phyloP scores from a whole-genome alignment of 2,113 vertebrate genomes.

The Epinephelus moara region DNA sequence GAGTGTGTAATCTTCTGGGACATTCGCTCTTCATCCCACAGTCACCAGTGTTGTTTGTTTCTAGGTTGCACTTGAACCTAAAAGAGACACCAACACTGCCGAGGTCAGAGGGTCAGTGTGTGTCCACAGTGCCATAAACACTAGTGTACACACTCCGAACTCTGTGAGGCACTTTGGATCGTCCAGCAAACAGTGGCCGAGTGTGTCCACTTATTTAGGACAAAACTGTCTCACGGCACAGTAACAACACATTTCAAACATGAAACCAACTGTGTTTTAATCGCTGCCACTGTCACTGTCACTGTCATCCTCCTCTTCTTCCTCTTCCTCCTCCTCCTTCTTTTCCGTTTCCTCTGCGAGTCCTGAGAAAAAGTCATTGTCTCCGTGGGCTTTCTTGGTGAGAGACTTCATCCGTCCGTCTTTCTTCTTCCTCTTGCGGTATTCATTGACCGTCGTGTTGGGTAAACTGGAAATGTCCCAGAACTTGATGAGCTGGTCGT shows the following conservation, averaged over 20 bases:
- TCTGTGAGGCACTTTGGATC: no score
- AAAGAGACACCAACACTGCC: no score
- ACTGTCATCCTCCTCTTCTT: slow-evolving; percentile 29
- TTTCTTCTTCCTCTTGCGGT: slow-evolving; percentile 91
- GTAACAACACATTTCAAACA: no score
- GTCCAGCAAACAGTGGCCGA: no score
- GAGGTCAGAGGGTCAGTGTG: no score
- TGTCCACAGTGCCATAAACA: no score
- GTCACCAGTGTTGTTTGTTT: no score
- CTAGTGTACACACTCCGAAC: no score
- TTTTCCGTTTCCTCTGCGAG: slow-evolving; percentile 71
- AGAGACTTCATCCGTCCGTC: slow-evolving; percentile 87
- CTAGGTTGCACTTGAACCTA: no score
- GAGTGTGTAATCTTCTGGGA: not conserved
- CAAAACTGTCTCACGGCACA: no score
- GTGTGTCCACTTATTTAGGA: no score
- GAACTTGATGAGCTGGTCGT: slow-evolving; percentile 96
- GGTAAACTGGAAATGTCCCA: slow-evolving; percentile 90
- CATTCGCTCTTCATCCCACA: not conserved
- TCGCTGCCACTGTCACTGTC: slow-evolving; percentile 74
- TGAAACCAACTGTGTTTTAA: not conserved
- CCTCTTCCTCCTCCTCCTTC: slow-evolving; percentile 13
- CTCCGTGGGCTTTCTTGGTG: slow-evolving; percentile 89
- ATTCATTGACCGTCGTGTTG: slow-evolving; percentile 86
- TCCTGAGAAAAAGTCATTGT: slow-evolving; percentile 91